Evolutionary conservation across 2,888 invertebrate genomes (phyloP), one percentile per base, ranked within the genome.

Genomic region (Hyppa rectilinea): DNA sequence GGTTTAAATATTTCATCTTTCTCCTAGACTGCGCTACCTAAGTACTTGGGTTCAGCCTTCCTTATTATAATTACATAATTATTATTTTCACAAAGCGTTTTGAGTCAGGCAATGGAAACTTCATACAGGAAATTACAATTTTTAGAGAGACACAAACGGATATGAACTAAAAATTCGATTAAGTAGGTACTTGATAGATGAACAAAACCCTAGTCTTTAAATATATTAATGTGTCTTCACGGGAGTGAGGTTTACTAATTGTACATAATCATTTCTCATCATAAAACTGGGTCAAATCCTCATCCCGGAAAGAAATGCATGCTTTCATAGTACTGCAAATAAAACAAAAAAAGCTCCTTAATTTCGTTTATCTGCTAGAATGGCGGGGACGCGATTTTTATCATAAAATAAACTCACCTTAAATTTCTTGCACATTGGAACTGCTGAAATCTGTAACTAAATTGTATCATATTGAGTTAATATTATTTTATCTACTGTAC

Each of bases 61-160:
- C 23, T 12, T 23, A 9, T 23, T 29, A 17, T 63, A 38, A 63
- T 38, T 20, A 64, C 5, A 23, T 52, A 23, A 23, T 67, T 50
- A 67, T 36, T 23, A 49, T 26, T n/a, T 29, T 36, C n/a, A 34
- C 14, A 43, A n/a, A 74, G 36, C 36, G 31, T 23, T 52, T n/a
- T 7, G n/a, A 14, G 47, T 12, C 17, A 12, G 36, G 29, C 75
- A 52, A 52, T 65, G 20, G n/a, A 26, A 45, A 45, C 17, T 67
- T 67, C 31, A 29, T n/a, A 12, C 31, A n/a, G 14, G 36, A 75
- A 66, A 75, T 53, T 75, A 61, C 26, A 47, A 5, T 52, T 12
- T 20, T 43, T n/a, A 73, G 12, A 38, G 20, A n/a, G 10, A n/a
- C 14, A 23, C 5, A 43, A 9, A 17, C 9, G n/a, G 47, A 43